Base-by-base conservation (phyloP, 1,140 invertebrate species). In the Carcinoscorpius rotundicauda region DNA sequence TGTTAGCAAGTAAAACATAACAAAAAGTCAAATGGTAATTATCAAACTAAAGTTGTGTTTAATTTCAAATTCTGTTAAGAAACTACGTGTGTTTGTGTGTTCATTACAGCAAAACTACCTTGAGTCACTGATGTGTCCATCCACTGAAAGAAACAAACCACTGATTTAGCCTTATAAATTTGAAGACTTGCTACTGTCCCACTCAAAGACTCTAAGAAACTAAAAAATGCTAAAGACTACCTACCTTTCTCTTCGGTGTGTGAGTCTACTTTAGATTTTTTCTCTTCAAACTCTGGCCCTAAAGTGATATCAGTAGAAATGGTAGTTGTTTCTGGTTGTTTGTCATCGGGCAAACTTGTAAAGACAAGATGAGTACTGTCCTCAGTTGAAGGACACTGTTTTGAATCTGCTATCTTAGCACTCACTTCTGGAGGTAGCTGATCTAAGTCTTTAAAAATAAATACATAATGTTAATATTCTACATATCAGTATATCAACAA, bases 291-390 rank as follows among this genome's bases (percentile, higher is more conserved):
- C 55, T 66, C 64, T 52, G 64, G 64, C 50, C 68, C 69, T 60
- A 60, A 64, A 55, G 64, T 29, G 29, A 29, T 29, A 29, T 29
- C 29, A 29, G 29, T 29, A 29, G 29, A 29, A 50, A 68, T 48
- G 56, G 66, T 67, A 11, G 63, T 66, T 10, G 62, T 64, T 52
- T 71, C 71, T 50, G 72, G 71, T 66, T 68, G 67, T 59, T 73
- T 71, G 59, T 73, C 72, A 63, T 73, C 71, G 51, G 70, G 72
- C 52, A 71, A 52, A 69, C 72, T 73, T 4, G 66, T 64, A 62
- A 73, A 68, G 9, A 71, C 72, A n/a, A 73, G 62, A 66, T 73
- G 71, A 58, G 71, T 72, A 62, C 70, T 73, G 61, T 68, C 70
- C 60, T 71, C 70, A 61, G 57, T 52, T 48, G 61, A 64, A 52